phyloP scores from a whole-genome alignment of 1,140 invertebrate species.

The Dreissena rostriformis region DNA sequence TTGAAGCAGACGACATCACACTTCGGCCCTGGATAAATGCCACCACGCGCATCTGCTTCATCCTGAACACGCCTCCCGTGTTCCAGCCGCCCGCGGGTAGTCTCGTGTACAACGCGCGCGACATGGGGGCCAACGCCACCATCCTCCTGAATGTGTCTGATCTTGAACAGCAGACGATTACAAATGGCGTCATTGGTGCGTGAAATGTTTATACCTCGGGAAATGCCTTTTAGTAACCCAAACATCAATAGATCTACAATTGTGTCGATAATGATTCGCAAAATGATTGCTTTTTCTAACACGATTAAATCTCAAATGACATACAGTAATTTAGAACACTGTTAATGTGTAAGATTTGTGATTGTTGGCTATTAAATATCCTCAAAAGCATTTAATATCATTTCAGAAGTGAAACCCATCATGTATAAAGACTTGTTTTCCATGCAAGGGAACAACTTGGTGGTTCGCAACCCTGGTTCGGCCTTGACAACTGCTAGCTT shows the following conservation, averaged over 20 bases:
- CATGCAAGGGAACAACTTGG: not conserved
- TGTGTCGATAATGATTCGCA: no score
- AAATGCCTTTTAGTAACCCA: no score
- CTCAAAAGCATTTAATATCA: no score
- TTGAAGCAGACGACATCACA: slow-evolving; percentile 11
- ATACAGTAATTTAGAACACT: no score
- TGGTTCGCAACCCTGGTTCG: not conserved
- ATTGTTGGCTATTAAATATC: no score
- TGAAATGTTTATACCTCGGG: no score
- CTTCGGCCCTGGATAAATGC: slow-evolving; percentile 40
- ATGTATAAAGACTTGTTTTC: slow-evolving; percentile 7
- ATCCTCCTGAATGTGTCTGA: slow-evolving; percentile 14
- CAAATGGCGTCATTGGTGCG: not conserved
- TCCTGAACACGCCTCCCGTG: slow-evolving; percentile 5
- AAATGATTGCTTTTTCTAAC: no score
- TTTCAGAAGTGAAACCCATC: not conserved
- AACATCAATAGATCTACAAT: no score
- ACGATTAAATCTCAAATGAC: no score
- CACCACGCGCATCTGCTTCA: slow-evolving; percentile 28
- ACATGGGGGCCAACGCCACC: slow-evolving; percentile 12
- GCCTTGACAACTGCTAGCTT: no score
- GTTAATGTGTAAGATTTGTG: no score
- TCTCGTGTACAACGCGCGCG: slow-evolving; percentile 14
- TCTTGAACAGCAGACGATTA: not conserved
- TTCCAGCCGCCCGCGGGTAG: not conserved